Evolutionary conservation across 2,888 invertebrate genomes (phyloP).

Genomic region (Eremobia ochroleuca): DNA sequence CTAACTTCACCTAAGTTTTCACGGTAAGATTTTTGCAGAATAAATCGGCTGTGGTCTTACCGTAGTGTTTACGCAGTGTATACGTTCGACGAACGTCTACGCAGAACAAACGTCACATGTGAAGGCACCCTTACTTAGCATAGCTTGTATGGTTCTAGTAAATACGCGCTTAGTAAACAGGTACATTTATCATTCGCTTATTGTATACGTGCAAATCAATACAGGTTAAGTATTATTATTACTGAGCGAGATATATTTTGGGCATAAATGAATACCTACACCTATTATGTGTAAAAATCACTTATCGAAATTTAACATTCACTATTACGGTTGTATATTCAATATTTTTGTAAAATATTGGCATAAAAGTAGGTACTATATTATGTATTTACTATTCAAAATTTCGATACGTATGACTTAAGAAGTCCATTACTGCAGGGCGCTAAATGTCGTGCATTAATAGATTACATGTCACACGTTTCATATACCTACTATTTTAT

Average conservation of each 20-base stretch:
- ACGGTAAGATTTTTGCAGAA: not conserved
- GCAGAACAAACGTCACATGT: not conserved
- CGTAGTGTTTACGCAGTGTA: constrained; percentile 5
- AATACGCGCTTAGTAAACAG: not conserved
- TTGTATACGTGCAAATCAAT: not conserved
- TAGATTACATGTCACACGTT: too few species aligned
- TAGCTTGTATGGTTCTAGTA: not conserved
- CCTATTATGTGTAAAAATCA: not conserved
- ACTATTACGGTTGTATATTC: constrained; percentile 60
- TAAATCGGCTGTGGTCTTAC: not conserved
- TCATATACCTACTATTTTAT: too few species aligned
- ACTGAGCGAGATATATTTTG: constrained; percentile 23
- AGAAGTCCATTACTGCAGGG: too few species aligned
- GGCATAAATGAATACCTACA: not conserved
- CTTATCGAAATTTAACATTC: constrained; percentile 28
- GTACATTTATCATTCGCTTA: too few species aligned
- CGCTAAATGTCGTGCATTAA: too few species aligned
- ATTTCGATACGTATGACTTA: too few species aligned
- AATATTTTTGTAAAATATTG: constrained; percentile 1
- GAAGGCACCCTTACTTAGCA: not conserved
- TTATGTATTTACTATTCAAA: not conserved
- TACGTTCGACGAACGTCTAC: not conserved
- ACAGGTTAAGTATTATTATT: not conserved
- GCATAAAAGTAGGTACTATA: not conserved
- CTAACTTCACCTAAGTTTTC: not conserved